Percentiles rank a stretch among this genome's conserved stretches.
Conservation (phyloP, 2,113 vertebrate species). For the Macaca mulatta region DNA sequence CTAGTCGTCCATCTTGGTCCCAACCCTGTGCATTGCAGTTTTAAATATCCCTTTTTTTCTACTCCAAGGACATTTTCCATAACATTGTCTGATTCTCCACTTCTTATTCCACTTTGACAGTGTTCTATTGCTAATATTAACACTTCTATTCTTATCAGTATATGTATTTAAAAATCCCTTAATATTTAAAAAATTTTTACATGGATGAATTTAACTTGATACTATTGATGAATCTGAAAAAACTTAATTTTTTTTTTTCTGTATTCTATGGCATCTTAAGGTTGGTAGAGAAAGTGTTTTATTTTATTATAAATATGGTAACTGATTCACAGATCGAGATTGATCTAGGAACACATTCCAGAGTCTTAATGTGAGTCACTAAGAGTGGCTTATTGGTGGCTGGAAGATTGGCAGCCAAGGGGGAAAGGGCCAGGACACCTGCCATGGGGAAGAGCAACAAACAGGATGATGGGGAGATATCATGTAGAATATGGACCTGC, state of each 20-base stretch:
- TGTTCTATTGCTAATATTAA: slow-evolving; percentile 40
- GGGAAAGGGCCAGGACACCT: background rate
- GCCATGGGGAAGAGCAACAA: background rate
- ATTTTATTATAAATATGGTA: background rate
- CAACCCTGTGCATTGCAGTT: slow-evolving; percentile 41
- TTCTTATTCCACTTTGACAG: slow-evolving; percentile 33
- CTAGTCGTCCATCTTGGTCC: too few species aligned
- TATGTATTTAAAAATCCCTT: background rate
- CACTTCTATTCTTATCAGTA: background rate
- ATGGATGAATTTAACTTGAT: background rate
- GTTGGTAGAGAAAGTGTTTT: background rate
- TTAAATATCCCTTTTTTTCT: slow-evolving; percentile 22
- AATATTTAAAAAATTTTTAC: background rate
- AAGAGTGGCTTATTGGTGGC: background rate
- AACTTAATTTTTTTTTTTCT: background rate
- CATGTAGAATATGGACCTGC: background rate
- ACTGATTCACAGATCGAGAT: background rate
- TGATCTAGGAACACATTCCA: background rate
- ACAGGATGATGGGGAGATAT: background rate
- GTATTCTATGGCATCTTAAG: background rate
- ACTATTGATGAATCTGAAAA: background rate
- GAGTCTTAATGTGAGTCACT: background rate
- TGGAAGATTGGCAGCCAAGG: background rate
- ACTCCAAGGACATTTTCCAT: slow-evolving; percentile 52
- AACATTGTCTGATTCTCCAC: slow-evolving; percentile 63